These are phyloP conservation scores for Tetranychus piercei DNA, from an alignment of 2,888 invertebrate genomes.

Conservation along the genomic window DNA sequence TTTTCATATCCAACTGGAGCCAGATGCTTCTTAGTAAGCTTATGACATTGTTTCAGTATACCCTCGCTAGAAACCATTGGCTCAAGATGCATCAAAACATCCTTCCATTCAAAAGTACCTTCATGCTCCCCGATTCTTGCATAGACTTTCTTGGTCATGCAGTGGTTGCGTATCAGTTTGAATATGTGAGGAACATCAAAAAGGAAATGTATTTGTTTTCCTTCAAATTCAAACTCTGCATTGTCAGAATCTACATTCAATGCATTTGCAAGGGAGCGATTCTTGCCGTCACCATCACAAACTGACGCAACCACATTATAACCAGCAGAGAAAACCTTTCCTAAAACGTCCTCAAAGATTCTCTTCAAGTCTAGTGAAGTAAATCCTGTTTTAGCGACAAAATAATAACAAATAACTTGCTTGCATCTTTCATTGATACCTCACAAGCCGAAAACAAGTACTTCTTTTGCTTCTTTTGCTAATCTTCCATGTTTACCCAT, in stretches of 20 bases:
- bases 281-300: neutral
- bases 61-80: neutral
- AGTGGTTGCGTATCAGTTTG: neutral
- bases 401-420: neutral
- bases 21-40: neutral
- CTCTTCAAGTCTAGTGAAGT: neutral
- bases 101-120: neutral
- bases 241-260: neutral
- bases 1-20: neutral
- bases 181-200: slow-evolving; percentile 3
- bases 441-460: neutral
- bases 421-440: neutral
- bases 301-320: neutral
- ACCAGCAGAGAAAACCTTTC: no score
- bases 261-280: neutral
- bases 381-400: neutral
- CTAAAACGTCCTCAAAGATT: neutral
- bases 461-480: neutral
- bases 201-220: neutral
- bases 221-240: neutral
- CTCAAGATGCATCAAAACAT: neutral
- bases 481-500: neutral
- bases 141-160: neutral
- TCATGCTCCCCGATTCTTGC: no score
- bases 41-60: neutral